A percentile compares a stretch with the other conserved stretches of the same genome.
phyloP scores from a whole-genome alignment of 2,888 invertebrate species.

The Neuroscelio doddi region DNA sequence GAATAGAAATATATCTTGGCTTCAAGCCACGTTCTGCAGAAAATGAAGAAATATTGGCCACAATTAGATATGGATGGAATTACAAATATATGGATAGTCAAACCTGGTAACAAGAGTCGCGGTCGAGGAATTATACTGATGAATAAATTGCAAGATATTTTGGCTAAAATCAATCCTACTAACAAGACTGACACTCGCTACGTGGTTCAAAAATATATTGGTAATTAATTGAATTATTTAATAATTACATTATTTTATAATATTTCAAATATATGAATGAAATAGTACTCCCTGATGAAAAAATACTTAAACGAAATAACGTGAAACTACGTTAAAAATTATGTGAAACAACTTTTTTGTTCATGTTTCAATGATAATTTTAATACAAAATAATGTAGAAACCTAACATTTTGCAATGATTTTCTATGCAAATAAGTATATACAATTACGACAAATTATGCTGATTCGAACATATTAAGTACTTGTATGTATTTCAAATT shows the following conservation, averaged over 20 bases:
- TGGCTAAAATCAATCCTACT: constrained; percentile 76
- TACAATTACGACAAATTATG: too few species aligned
- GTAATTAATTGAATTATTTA: constrained; percentile 72
- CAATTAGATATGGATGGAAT: constrained; percentile 89
- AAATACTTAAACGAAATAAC: constrained; percentile 12
- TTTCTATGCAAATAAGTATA: too few species aligned
- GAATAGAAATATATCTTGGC: constrained; percentile 64
- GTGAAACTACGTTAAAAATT: neutral
- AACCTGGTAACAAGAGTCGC: constrained; percentile 94
- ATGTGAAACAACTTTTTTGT: too few species aligned
- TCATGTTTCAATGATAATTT: too few species aligned
- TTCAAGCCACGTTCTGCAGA: constrained; percentile 75
- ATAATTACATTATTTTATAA: constrained; percentile 8
- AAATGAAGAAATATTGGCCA: constrained; percentile 83
- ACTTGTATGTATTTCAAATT: too few species aligned
- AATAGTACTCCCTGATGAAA: constrained; percentile 4
- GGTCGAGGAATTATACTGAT: constrained; percentile 92
- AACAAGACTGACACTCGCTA: constrained; percentile 80
- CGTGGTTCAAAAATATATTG: constrained; percentile 96
- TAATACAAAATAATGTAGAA: too few species aligned
- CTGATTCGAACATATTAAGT: too few species aligned
- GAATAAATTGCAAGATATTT: constrained; percentile 89
- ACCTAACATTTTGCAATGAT: too few species aligned
- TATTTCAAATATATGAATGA: constrained; percentile 4
- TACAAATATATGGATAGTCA: constrained; percentile 94